phyloP scores from a whole-genome alignment of 2,888 invertebrate species.

The Trachelus tabidus region DNA sequence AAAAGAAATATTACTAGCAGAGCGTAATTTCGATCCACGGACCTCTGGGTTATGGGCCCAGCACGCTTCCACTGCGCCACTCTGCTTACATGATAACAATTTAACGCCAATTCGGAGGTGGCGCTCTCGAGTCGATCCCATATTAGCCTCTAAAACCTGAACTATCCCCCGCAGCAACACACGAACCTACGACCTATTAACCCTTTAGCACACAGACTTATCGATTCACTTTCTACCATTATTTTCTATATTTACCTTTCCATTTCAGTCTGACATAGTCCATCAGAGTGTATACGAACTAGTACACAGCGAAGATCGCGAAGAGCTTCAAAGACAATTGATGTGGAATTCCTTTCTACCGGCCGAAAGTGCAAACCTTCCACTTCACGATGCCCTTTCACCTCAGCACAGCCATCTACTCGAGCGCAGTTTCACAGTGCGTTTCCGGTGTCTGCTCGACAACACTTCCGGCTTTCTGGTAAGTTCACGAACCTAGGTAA shows the following conservation, averaged over 20 bases:
- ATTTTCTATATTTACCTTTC: constrained; percentile 2
- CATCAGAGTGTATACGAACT: constrained; percentile 99
- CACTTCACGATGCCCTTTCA: constrained; percentile 88
- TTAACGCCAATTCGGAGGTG: neutral
- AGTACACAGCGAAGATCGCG: constrained; percentile 98
- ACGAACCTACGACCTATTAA: neutral
- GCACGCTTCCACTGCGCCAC: constrained; percentile 63
- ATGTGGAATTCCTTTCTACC: constrained; percentile 95
- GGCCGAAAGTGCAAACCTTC: constrained; percentile 79
- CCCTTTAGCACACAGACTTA: neutral
- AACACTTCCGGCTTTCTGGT: constrained; percentile 99
- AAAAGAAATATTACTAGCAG: constrained; percentile 44
- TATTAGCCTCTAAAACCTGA: neutral
- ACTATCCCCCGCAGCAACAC: neutral
- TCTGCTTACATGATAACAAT: constrained; percentile 38
- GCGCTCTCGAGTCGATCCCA: neutral
- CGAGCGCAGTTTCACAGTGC: constrained; percentile 97
- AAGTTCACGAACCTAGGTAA: constrained; percentile 60
- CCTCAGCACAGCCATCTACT: constrained; percentile 90
- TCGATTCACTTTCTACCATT: neutral
- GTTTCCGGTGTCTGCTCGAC: constrained; percentile 98
- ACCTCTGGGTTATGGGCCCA: constrained; percentile 63
- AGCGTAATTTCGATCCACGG: constrained; percentile 61
- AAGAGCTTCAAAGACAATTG: constrained; percentile 94
- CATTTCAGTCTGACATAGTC: constrained; percentile 96